phyloP scores from a whole-genome alignment of 2,888 invertebrate genomes.

The Mythimna lalbum region DNA sequence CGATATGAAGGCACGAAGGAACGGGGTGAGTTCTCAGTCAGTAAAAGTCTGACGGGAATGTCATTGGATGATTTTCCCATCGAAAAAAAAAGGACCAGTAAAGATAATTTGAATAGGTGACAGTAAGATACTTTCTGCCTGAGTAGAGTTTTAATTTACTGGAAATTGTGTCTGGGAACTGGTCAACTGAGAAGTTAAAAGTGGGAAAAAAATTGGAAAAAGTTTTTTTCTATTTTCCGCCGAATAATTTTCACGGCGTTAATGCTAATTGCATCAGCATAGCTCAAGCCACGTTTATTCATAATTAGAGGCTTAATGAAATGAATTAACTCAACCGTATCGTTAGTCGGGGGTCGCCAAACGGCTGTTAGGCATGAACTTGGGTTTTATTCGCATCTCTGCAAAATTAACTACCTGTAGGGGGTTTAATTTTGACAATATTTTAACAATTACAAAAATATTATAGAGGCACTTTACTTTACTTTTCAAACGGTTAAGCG shows the following conservation, averaged over 20 bases:
- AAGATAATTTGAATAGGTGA: too few relatives aligned
- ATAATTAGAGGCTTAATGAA: conserved; percentile 43
- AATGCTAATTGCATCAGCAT: conserved; percentile 44
- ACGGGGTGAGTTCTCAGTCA: too few relatives aligned
- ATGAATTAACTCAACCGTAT: conserved; percentile 43
- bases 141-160: too few relatives aligned
- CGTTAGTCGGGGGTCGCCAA: conserved; percentile 29
- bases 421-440: not conserved
- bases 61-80: too few relatives aligned
- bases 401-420: not conserved
- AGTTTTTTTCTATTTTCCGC: not conserved
- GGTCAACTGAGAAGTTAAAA: too few relatives aligned
- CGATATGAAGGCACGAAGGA: too few relatives aligned
- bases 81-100: too few relatives aligned
- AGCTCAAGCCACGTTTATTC: conserved; percentile 29
- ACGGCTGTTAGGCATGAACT: conserved; percentile 16
- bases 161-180: too few relatives aligned
- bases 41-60: too few relatives aligned
- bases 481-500: too few relatives aligned
- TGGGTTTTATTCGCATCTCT: conserved; percentile 1
- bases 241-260: conserved; percentile 8
- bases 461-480: too few relatives aligned
- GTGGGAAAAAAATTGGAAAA: not conserved
- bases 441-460: not conserved
- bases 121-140: not conserved